phyloP scores from a whole-genome alignment of 2,113 vertebrate genomes.

The Cebidichthys violaceus region DNA sequence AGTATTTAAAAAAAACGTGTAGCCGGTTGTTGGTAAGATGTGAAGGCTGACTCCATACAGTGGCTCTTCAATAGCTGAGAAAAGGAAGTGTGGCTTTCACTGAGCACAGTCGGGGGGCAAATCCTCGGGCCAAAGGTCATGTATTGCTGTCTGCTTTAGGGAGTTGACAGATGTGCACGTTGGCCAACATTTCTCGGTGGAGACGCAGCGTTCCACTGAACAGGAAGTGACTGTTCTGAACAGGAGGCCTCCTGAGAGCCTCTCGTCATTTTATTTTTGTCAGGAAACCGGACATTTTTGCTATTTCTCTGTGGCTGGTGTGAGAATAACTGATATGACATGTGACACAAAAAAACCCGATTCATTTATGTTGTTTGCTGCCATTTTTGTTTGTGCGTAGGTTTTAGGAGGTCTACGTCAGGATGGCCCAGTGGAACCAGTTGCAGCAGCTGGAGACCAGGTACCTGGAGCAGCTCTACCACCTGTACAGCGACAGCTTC shows the following conservation, averaged over 20 bases:
- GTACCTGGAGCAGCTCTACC: constrained; percentile 98
- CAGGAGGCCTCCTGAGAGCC: constrained; percentile 24
- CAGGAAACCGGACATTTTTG: constrained; percentile 35
- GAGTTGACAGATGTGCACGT: constrained; percentile 54
- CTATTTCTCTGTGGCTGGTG: constrained; percentile 19
- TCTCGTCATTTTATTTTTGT: constrained; percentile 14
- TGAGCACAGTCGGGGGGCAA: background rate
- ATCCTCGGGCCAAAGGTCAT: constrained; percentile 30
- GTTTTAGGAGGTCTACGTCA: constrained; percentile 69
- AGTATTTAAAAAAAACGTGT: background rate
- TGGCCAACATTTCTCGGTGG: constrained; percentile 36
- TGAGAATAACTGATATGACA: background rate
- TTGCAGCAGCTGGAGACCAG: constrained; percentile 97
- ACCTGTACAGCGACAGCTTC: constrained; percentile 99
- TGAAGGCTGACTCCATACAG: background rate
- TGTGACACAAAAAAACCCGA: too few species aligned
- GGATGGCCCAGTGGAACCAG: constrained; percentile 99
- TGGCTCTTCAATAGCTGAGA: background rate
- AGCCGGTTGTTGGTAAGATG: constrained; percentile 26
- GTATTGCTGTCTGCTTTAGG: background rate
- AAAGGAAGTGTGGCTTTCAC: constrained; percentile 20
- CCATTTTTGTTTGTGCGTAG: background rate
- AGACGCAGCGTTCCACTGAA: constrained; percentile 50
- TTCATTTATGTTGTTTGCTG: background rate
- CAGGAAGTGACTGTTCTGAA: constrained; percentile 66